phyloP scores from a whole-genome alignment of 2,113 vertebrate species.

The Hemibagrus wyckioides region DNA sequence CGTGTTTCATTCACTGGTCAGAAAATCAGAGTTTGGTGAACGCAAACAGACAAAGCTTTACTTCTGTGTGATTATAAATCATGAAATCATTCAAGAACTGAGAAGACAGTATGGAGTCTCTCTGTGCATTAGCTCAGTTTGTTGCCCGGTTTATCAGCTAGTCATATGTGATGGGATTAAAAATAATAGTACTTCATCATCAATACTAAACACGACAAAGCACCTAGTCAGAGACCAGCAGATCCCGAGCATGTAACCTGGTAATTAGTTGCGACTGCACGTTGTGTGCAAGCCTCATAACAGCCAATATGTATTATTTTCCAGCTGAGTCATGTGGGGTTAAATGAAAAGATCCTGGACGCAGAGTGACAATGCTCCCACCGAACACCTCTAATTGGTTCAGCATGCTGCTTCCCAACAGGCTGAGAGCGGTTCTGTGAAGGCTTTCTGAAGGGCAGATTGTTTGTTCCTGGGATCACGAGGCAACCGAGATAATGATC shows the following conservation, averaged over 20 bases:
- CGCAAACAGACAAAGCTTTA: background rate
- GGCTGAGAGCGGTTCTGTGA: background rate
- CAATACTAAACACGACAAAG: background rate
- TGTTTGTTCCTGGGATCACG: slow-evolving; percentile 13
- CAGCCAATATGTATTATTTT: slow-evolving; percentile 4
- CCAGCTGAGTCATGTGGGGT: slow-evolving; percentile 1
- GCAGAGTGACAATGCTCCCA: background rate
- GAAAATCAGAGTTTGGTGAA: background rate
- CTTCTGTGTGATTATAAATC: background rate
- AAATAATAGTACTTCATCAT: background rate
- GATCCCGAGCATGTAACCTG: background rate
- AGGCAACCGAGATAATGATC: slow-evolving; percentile 7
- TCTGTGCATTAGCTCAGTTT: background rate
- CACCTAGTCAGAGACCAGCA: background rate
- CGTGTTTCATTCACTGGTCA: background rate
- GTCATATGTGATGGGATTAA: background rate
- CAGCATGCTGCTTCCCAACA: slow-evolving; percentile 8
- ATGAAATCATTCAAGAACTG: background rate
- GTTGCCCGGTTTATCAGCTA: background rate
- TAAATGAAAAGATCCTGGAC: background rate
- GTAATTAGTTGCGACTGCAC: background rate
- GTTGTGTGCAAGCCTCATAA: background rate
- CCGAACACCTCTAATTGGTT: slow-evolving; percentile 22
- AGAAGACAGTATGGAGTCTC: background rate
- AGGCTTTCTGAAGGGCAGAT: background rate